phyloP scores from a whole-genome alignment of 2,888 invertebrate species.

The Nowickia ferox region DNA sequence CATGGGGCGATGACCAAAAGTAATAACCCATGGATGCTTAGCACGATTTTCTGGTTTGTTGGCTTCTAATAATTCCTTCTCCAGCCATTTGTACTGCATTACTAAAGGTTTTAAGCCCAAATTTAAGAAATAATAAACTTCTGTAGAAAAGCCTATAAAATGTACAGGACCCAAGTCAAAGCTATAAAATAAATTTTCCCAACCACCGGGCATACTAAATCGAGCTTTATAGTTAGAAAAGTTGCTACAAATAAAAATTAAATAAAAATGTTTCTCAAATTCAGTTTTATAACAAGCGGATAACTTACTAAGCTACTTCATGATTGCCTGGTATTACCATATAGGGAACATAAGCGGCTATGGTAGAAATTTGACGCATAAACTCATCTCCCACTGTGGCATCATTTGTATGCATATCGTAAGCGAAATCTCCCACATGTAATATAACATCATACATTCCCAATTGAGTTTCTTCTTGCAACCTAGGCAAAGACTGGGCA shows the following conservation, averaged over 20 bases:
- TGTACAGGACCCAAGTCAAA: slow-evolving; percentile 95
- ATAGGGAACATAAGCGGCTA: slow-evolving; percentile 95
- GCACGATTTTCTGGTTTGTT: slow-evolving; percentile 89
- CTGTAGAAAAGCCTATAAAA: slow-evolving; percentile 95
- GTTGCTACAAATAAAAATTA: slow-evolving; percentile 86
- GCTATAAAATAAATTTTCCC: slow-evolving; percentile 91
- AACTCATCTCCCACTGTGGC: slow-evolving; percentile 94
- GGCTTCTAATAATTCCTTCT: slow-evolving; percentile 90
- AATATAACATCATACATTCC: slow-evolving; percentile 93
- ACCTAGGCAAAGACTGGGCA: slow-evolving; percentile 90
- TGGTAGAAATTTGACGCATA: slow-evolving; percentile 94
- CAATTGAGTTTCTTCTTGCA: slow-evolving; percentile 92
- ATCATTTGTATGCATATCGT: slow-evolving; percentile 93
- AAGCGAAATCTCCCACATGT: slow-evolving; percentile 97
- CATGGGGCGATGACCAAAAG: slow-evolving; percentile 94
- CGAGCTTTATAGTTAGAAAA: slow-evolving; percentile 96
- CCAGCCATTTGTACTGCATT: slow-evolving; percentile 93
- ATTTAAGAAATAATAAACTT: slow-evolving; percentile 95
- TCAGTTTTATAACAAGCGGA: neutral
- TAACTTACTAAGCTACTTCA: slow-evolving; percentile 90
- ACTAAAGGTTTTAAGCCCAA: slow-evolving; percentile 92
- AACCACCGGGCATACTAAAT: slow-evolving; percentile 94
- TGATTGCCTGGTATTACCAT: slow-evolving; percentile 97
- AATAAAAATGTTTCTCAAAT: neutral
- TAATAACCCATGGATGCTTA: slow-evolving; percentile 91